Conservation (phyloP, 2,797 vertebrate species). For the Sebastes reedi region DNA sequence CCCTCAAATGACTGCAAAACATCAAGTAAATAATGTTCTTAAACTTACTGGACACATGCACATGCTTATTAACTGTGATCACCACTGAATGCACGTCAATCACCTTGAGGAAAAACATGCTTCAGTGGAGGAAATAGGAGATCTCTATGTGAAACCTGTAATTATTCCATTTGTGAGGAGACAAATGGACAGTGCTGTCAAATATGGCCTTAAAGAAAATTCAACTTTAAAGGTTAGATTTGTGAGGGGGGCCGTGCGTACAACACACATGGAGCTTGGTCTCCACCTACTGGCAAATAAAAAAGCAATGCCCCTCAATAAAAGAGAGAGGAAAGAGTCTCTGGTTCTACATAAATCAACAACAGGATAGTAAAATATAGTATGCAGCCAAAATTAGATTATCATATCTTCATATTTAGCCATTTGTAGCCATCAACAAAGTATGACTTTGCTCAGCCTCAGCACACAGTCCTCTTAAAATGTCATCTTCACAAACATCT, state of each 20-base stretch:
- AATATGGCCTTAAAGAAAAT: constrained; percentile 59
- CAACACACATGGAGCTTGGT: constrained; percentile 76
- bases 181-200: constrained; percentile 65
- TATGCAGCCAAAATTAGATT: not conserved
- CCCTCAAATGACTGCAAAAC: constrained; percentile 34
- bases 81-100: constrained; percentile 47
- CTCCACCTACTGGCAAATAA: constrained; percentile 84
- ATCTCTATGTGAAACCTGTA: constrained; percentile 51
- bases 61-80: constrained; percentile 49
- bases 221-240: constrained; percentile 67
- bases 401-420: not conserved
- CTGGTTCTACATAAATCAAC: constrained; percentile 19
- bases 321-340: constrained; percentile 1
- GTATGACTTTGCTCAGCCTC: not conserved
- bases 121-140: constrained; percentile 20
- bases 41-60: constrained; percentile 28
- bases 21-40: constrained; percentile 26
- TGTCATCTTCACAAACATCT: constrained; percentile 2
- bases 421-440: not conserved
- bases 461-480: not conserved
- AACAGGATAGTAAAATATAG: not conserved
- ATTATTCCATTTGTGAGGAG: constrained; percentile 70
- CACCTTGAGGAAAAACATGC: constrained; percentile 24
- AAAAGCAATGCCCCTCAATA: constrained; percentile 38
- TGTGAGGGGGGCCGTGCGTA: constrained; percentile 34